A percentile compares a stretch with the other conserved stretches of the same genome.
phyloP scores from a whole-genome alignment of 1,140 invertebrate genomes.

The Manduca sexta region DNA sequence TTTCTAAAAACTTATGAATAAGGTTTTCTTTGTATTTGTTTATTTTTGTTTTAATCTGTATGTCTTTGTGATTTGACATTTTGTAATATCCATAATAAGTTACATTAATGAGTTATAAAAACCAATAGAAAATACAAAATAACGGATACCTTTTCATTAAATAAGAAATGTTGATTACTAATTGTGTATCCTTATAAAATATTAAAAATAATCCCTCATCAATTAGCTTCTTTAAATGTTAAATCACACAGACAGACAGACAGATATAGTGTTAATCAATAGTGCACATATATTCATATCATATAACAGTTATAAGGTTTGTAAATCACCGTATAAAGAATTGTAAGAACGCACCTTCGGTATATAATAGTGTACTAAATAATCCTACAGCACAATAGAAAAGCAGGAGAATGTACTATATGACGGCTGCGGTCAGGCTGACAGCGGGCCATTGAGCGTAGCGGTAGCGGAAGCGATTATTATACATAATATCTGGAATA shows the following conservation, averaged over 20 bases:
- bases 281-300: conserved; percentile 41
- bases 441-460: neutral
- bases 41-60: conserved; percentile 24
- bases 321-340: conserved; percentile 12
- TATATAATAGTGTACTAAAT: conserved; percentile 2
- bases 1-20: conserved; percentile 38
- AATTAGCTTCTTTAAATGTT: too few species aligned
- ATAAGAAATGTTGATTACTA: too few species aligned
- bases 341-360: conserved; percentile 37
- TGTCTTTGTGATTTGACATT: neutral
- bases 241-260: too few species aligned
- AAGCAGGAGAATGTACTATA: conserved; percentile 1
- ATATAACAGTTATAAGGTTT: conserved; percentile 10
- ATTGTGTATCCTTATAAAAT: too few species aligned
- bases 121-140: too few species aligned
- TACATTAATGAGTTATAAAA: too few species aligned
- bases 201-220: too few species aligned
- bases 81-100: too few species aligned
- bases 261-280: neutral
- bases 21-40: conserved; percentile 33
- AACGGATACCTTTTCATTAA: too few species aligned
- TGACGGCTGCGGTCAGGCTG: neutral
- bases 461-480: neutral
- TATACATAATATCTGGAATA: too few species aligned
- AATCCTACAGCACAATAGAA: conserved; percentile 8